Evolutionary conservation across 2,888 invertebrate species (phyloP).

Genomic region (Hirtodrosophila histrioides): DNA sequence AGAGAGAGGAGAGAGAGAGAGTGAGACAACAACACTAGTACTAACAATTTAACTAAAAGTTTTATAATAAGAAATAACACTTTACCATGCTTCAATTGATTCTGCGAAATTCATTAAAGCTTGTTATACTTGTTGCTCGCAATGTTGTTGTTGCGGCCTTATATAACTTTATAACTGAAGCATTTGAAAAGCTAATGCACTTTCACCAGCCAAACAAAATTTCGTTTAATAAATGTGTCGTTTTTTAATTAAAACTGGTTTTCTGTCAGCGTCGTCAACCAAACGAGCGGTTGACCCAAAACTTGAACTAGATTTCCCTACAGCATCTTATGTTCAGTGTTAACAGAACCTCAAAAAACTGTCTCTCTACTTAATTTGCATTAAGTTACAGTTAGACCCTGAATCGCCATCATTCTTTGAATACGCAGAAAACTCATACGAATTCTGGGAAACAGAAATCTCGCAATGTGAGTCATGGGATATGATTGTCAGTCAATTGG

Average conservation of each 20-base stretch:
- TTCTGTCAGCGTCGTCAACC: conserved; percentile 26
- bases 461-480: conserved; percentile 52
- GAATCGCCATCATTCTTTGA: conserved; percentile 18
- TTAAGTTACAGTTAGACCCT: conserved; percentile 48
- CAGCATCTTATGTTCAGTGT: conserved; percentile 36
- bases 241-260: conserved; percentile 73
- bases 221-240: conserved; percentile 55
- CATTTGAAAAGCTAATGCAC: conserved; percentile 45
- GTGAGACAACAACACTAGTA: conserved; percentile 1
- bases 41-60: conserved; percentile 18
- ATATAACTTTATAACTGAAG: conserved; percentile 50
- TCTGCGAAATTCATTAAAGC: conserved; percentile 38
- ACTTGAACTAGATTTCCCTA: conserved; percentile 74
- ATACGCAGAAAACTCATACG: conserved; percentile 70
- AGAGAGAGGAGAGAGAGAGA: not conserved
- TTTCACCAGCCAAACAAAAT: conserved; percentile 60
- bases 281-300: conserved; percentile 64
- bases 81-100: conserved; percentile 39
- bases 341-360: conserved; percentile 11
- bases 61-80: conserved; percentile 4
- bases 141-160: conserved; percentile 30
- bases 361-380: conserved; percentile 45
- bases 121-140: not conserved
- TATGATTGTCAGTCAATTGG: conserved; percentile 35
- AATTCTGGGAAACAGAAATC: conserved; percentile 60